Evolutionary conservation across 2,113 vertebrate genomes (phyloP), one percentile per base, ranked within the genome.

Genomic region (Zosterops borbonicus): DNA sequence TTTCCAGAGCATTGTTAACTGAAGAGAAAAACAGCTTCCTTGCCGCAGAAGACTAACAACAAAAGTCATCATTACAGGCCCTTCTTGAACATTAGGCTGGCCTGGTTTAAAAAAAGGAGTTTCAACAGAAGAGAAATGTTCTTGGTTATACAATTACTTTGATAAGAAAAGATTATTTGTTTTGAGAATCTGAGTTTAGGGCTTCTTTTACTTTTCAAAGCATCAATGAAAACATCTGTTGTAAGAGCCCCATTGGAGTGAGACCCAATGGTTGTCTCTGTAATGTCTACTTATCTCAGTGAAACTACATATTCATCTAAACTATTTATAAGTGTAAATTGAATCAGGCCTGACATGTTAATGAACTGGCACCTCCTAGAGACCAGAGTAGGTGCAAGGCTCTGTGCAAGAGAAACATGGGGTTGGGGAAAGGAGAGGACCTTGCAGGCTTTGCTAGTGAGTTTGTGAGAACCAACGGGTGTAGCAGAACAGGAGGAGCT

Each of bases 1-100:
- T 41, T 89, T 83, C 71, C 89, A 92, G 71, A 97, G 67, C 78
- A 89, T 92, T 87, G 82, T 94, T 79, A 94, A 87, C 69, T 62
- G 60, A 73, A 77, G 70, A 77, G 67, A 88, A 93, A 93, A 73
- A 59, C 44, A 70, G 46, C 70, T 90, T 47, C 87, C 74, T 29
- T 89, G 67, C 63, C 62, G 50, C 83, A 75, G 59, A 89, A 93
- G 75, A 82, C 65, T 91, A 83, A 65, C 33, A 89, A 74, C 67
- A 89, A 71, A 95, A 95, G 47, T 71, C 9, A 0, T 23, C 78
- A 88, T 96, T 95, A 91, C 6, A 87, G 52, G 29, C 53, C 31
- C 21, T 90, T 89, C 80, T 75, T 70, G 91, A 92, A 76, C 29
- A 39, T 81, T 63, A 92, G 46, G 49, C 69, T 92, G 90, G 81